Evolutionary conservation across 2,888 invertebrate species (phyloP).

Genomic region (Toxonevra muliebris): DNA sequence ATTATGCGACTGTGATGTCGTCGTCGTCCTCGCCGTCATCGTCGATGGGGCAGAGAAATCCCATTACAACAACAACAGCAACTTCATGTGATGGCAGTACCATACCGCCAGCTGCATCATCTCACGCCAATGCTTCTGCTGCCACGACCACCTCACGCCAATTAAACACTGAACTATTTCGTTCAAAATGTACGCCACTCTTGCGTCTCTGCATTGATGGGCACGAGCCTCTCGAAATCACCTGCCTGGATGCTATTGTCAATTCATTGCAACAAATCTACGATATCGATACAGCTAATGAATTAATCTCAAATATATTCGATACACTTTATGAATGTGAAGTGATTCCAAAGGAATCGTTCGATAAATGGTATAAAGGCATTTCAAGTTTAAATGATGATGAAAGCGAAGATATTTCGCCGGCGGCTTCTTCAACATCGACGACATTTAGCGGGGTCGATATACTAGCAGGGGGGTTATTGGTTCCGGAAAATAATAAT

Average conservation of each 20-base stretch:
- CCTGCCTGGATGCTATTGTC: slow-evolving; percentile 57
- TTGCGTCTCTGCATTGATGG: slow-evolving; percentile 56
- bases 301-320: slow-evolving; percentile 52
- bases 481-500: background rate
- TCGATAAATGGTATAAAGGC: slow-evolving; percentile 56
- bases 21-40: background rate
- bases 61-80: slow-evolving; percentile 22
- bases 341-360: slow-evolving; percentile 59
- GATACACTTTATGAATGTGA: slow-evolving; percentile 56
- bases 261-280: slow-evolving; percentile 48
- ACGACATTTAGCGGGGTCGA: background rate
- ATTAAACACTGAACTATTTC: slow-evolving; percentile 47
- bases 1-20: slow-evolving; percentile 53
- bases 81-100: slow-evolving; percentile 17
- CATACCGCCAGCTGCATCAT: slow-evolving; percentile 17
- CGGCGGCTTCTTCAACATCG: background rate
- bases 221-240: slow-evolving; percentile 53
- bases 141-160: slow-evolving; percentile 31
- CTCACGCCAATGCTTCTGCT: background rate
- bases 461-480: too few species aligned
- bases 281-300: slow-evolving; percentile 46
- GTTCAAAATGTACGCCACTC: slow-evolving; percentile 53
- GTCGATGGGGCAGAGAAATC: slow-evolving; percentile 7
- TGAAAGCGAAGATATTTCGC: slow-evolving; percentile 15
- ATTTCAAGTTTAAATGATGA: slow-evolving; percentile 27